Percentiles rank a stretch among this genome's conserved stretches.
These are phyloP conservation scores for Cichlasoma orientale DNA, from an alignment of 2,797 vertebrate genomes.

Conservation along the genomic window DNA sequence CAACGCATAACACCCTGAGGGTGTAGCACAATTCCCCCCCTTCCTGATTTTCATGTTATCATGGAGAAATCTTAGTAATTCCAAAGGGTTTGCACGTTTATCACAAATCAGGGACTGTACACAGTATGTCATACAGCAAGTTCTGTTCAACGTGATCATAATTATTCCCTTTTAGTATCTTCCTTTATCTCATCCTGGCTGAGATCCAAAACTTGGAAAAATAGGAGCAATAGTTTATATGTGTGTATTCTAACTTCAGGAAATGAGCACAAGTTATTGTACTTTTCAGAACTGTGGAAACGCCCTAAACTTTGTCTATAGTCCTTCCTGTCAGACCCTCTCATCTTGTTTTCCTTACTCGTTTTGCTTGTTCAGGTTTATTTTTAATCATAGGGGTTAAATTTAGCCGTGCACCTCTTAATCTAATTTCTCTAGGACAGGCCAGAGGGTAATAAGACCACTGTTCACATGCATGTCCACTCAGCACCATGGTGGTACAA, in stretches of 20 bases:
- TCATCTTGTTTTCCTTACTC: constrained; percentile 37
- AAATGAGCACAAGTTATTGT: constrained; percentile 7
- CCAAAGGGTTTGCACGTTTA: background rate
- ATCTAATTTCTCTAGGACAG: constrained; percentile 56
- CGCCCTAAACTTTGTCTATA: background rate
- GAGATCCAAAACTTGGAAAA: background rate
- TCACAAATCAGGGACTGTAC: background rate
- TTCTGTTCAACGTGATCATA: background rate
- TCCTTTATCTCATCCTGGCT: background rate
- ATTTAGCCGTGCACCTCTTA: constrained; percentile 51
- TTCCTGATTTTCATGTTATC: background rate
- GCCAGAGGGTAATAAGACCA: constrained; percentile 3
- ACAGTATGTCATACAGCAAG: background rate
- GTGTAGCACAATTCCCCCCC: too few species aligned
- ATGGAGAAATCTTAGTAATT: too few species aligned
- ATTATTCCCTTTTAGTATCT: background rate
- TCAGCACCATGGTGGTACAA: background rate
- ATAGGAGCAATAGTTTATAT: background rate
- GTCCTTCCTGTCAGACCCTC: constrained; percentile 1
- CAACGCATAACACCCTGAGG: too few species aligned
- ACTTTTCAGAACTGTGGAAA: background rate
- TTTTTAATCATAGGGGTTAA: constrained; percentile 45
- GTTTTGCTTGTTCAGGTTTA: constrained; percentile 32
- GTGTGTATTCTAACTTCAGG: background rate
- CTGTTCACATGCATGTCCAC: background rate